Evolutionary conservation across 1,140 invertebrate species (phyloP).

Genomic region (Pinna nobilis): DNA sequence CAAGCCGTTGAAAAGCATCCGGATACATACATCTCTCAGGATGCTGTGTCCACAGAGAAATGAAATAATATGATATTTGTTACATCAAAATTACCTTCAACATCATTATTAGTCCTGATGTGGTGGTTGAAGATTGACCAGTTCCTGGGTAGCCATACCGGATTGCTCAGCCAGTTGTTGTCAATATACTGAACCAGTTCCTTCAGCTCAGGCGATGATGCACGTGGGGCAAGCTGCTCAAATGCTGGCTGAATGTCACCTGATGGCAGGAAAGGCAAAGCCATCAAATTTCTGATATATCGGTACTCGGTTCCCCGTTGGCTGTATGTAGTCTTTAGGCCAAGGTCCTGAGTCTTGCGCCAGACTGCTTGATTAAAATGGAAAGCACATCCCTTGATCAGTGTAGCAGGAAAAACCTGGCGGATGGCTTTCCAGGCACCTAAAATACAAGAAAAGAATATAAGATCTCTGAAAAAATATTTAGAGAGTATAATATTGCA

Average conservation of each 20-base stretch:
- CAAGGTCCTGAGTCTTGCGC: neutral
- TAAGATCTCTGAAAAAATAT: no score
- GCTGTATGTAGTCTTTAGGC: conserved; percentile 12
- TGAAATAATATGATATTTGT: neutral
- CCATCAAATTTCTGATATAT: conserved; percentile 10
- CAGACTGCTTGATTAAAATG: conserved; percentile 23
- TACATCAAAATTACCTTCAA: conserved; percentile 23
- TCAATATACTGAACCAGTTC: neutral
- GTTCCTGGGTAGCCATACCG: neutral
- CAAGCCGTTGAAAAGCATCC: no score
- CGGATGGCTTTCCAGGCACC: no score
- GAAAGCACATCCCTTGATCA: conserved; percentile 22
- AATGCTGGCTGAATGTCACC: conserved; percentile 18
- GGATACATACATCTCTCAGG: no score
- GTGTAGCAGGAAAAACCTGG: no score
- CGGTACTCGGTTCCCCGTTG: conserved; percentile 5
- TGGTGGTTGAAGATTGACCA: neutral
- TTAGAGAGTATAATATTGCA: no score
- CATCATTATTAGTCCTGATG: neutral
- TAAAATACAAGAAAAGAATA: no score
- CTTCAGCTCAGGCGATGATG: neutral
- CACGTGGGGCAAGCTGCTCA: neutral
- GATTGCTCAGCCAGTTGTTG: neutral
- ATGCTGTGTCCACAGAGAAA: neutral
- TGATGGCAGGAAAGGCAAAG: neutral